These are phyloP conservation scores for Sebastes iracundus DNA, from an alignment of 2,797 vertebrate species.

Conservation along the genomic window DNA sequence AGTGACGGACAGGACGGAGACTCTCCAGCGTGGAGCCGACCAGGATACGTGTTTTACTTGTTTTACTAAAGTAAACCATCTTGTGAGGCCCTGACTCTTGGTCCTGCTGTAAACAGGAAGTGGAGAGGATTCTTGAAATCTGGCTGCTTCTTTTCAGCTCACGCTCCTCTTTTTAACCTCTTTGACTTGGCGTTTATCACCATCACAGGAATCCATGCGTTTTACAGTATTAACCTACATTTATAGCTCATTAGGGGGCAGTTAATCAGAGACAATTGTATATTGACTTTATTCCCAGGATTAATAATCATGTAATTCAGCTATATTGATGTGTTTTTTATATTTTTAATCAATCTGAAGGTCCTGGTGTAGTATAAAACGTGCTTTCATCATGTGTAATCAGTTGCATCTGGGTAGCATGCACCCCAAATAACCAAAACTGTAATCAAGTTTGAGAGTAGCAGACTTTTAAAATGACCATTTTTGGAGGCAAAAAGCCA, in stretches of 20 bases:
- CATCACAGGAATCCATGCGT: not conserved
- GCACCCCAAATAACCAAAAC: not conserved
- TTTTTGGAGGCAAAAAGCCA: not conserved
- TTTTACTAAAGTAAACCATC: slow-evolving; percentile 41
- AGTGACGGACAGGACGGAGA: slow-evolving; percentile 4
- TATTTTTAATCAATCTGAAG: not conserved
- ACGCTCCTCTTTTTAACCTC: slow-evolving; percentile 8
- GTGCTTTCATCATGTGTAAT: not conserved
- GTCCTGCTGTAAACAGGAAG: slow-evolving; percentile 75
- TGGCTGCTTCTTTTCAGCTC: slow-evolving; percentile 24
- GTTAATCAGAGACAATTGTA: not conserved
- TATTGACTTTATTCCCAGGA: not conserved
- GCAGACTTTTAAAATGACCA: not conserved
- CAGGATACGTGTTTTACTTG: slow-evolving; percentile 29
- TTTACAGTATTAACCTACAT: not conserved
- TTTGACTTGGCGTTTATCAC: not conserved
- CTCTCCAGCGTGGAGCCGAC: not conserved
- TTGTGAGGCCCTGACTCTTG: slow-evolving; percentile 13
- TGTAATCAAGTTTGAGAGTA: not conserved
- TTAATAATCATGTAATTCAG: not conserved
- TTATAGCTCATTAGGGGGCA: not conserved
- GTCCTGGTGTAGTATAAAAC: not conserved
- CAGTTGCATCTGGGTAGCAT: not conserved
- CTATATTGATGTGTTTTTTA: not conserved
- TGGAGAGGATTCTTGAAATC: slow-evolving; percentile 40